These are phyloP conservation scores for Hydrotaea cyrtoneurina DNA, from an alignment of 2,888 invertebrate genomes.

Conservation along the genomic window DNA sequence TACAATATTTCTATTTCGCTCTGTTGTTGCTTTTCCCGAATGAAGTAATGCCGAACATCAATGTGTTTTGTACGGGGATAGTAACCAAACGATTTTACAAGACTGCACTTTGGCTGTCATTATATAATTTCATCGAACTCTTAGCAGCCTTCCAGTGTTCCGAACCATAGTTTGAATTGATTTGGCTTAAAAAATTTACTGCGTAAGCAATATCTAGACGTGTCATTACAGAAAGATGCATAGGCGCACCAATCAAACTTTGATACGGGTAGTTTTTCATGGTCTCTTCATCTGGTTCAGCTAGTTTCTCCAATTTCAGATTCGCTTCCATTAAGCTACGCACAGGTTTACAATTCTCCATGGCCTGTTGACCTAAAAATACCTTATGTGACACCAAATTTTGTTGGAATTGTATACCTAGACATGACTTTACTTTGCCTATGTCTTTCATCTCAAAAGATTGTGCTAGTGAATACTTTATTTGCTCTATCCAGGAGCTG, in stretches of 20 bases:
- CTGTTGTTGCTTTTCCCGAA: conserved; percentile 42
- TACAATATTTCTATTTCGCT: conserved; percentile 43
- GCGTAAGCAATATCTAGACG: conserved; percentile 54
- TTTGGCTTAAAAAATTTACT: conserved; percentile 61
- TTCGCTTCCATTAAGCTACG: conserved; percentile 34
- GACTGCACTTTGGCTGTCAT: conserved; percentile 30
- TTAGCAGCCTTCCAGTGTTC: conserved; percentile 67
- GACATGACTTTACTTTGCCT: conserved; percentile 17
- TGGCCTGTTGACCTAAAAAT: background rate
- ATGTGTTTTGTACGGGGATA: conserved; percentile 30
- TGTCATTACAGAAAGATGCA: conserved; percentile 53
- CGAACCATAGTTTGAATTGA: conserved; percentile 48
- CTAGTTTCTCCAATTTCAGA: conserved; percentile 34
- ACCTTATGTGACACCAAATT: background rate
- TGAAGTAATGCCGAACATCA: conserved; percentile 33
- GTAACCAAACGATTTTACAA: conserved; percentile 1
- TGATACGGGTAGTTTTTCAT: background rate
- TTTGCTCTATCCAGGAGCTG: conserved; percentile 32
- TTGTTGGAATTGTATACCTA: conserved; percentile 4
- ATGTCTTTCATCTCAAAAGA: conserved; percentile 66
- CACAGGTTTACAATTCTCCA: conserved; percentile 48
- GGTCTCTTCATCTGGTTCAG: background rate
- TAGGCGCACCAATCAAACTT: conserved; percentile 50
- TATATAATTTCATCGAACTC: conserved; percentile 14
- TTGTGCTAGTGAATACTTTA: conserved; percentile 49